These are phyloP conservation scores for Tetraneura akinire DNA, from an alignment of 1,140 invertebrate species.

Conservation along the genomic window DNA sequence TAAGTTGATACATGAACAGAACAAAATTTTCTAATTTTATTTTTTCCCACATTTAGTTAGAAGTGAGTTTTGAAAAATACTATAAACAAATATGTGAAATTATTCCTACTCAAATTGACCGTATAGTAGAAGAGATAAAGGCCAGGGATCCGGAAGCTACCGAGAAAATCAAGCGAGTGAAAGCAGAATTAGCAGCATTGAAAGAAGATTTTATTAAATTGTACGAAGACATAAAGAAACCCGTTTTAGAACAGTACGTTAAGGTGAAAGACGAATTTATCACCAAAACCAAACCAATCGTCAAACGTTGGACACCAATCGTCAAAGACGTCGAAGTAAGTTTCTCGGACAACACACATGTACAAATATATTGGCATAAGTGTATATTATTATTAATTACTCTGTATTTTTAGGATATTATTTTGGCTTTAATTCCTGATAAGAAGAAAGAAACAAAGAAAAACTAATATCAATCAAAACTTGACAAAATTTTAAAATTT, in stretches of 20 bases:
- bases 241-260: not conserved
- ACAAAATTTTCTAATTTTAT: not conserved
- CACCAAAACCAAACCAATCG: conserved; percentile 31
- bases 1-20: not conserved
- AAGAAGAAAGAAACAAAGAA: conserved; percentile 32
- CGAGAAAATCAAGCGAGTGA: conserved; percentile 30
- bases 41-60: conserved; percentile 1
- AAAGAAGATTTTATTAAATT: conserved; percentile 19
- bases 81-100: not conserved
- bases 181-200: conserved; percentile 3
- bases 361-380: too few relatives aligned
- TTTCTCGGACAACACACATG: too few relatives aligned
- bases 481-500: not conserved
- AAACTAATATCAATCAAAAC: conserved; percentile 10
- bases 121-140: conserved; percentile 13
- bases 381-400: not conserved
- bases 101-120: conserved; percentile 19
- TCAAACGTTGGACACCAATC: conserved; percentile 36
- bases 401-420: conserved; percentile 32
- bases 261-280: not conserved
- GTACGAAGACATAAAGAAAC: conserved; percentile 33
- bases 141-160: not conserved
- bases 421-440: conserved; percentile 10
- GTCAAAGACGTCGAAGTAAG: conserved; percentile 36
- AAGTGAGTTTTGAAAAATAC: not conserved